A percentile compares a stretch with the other conserved stretches of the same genome.
Conservation (phyloP, 1,140 invertebrate species). For the Zaprionus taronus region DNA sequence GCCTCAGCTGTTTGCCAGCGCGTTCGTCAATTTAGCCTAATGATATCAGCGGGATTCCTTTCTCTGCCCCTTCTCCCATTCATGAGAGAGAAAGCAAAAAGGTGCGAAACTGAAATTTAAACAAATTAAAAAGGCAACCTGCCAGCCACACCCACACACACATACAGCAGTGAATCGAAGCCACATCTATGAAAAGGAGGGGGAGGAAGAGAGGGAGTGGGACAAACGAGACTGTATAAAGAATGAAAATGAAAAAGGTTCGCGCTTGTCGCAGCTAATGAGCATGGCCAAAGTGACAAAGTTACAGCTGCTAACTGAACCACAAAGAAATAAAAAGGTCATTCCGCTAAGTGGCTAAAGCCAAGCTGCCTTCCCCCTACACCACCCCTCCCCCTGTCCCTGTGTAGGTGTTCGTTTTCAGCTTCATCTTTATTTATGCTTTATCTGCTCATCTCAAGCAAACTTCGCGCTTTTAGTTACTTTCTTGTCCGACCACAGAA, state of each 20-base stretch:
- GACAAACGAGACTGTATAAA: not conserved
- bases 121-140: conserved; percentile 77
- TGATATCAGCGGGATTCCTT: conserved; percentile 62
- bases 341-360: conserved; percentile 41
- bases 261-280: conserved; percentile 52
- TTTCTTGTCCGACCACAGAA: conserved; percentile 36
- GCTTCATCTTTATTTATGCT: conserved; percentile 34
- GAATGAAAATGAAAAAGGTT: conserved; percentile 39
- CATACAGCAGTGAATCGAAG: not conserved
- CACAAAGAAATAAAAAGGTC: conserved; percentile 36
- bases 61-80: not conserved
- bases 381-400: not conserved
- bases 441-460: conserved; percentile 36
- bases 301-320: conserved; percentile 47
- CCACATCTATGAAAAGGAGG: conserved; percentile 1
- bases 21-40: conserved; percentile 77
- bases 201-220: not conserved
- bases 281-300: conserved; percentile 50
- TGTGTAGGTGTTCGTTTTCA: conserved; percentile 11
- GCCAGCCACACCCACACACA: conserved; percentile 38
- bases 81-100: conserved; percentile 43
- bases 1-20: conserved; percentile 74
- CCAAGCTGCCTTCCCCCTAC: not conserved
- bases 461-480: not conserved
- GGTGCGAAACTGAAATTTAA: conserved; percentile 81